Evolutionary conservation across 2,113 vertebrate species (phyloP).

Genomic region (Aphelocoma coerulescens): DNA sequence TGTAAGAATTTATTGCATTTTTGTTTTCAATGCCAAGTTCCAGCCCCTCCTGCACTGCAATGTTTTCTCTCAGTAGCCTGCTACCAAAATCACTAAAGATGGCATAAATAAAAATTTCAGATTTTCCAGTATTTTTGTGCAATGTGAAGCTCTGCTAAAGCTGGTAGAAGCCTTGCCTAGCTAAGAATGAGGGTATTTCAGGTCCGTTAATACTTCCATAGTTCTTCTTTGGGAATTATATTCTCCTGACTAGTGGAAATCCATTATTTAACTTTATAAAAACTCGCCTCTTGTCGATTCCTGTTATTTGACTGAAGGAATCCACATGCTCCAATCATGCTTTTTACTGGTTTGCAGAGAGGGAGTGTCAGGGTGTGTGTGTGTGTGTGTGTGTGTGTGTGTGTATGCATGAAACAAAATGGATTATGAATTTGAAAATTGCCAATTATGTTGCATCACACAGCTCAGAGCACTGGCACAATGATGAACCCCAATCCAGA

Average conservation of each 20-base stretch:
- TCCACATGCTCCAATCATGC: not conserved
- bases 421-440: slow-evolving; percentile 82
- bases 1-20: not conserved
- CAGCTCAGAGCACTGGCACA: slow-evolving; percentile 78
- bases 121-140: not conserved
- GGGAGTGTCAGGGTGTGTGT: not conserved
- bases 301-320: slow-evolving; percentile 39
- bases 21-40: not conserved
- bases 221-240: not conserved
- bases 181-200: not conserved
- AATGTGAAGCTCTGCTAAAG: not conserved
- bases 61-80: not conserved
- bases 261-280: slow-evolving; percentile 10
- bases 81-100: not conserved
- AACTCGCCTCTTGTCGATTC: not conserved
- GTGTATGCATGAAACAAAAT: slow-evolving; percentile 62
- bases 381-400: not conserved
- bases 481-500: slow-evolving; percentile 75
- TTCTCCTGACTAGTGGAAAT: not conserved
- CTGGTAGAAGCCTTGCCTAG: not conserved
- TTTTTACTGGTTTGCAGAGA: not conserved
- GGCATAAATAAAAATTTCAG: not conserved
- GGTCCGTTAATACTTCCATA: not conserved
- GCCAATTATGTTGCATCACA: slow-evolving; percentile 79
- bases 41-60: not conserved